Conservation (phyloP, 2,797 vertebrate genomes). For the Acomys russatus region DNA sequence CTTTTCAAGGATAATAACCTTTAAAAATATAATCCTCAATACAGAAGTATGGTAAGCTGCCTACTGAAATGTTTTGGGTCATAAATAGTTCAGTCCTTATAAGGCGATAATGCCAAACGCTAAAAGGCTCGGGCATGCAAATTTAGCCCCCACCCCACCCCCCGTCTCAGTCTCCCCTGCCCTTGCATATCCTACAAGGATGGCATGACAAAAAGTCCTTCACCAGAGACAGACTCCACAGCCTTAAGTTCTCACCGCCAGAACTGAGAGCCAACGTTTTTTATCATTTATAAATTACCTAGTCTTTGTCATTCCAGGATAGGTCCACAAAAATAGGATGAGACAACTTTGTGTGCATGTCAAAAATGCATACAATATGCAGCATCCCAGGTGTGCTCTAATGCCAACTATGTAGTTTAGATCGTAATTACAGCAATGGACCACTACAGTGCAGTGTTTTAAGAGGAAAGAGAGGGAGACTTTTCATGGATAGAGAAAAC, state of each 20-base stretch:
- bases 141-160: neutral
- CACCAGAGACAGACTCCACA: neutral
- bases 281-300: neutral
- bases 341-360: neutral
- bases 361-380: neutral
- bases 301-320: neutral
- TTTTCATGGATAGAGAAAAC: neutral
- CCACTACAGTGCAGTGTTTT: neutral
- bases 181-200: neutral
- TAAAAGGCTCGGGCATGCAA: too few relatives aligned
- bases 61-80: neutral
- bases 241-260: neutral
- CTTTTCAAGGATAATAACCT: neutral
- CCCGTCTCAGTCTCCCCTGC: neutral
- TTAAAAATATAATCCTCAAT: neutral
- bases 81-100: neutral
- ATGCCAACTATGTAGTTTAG: neutral
- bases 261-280: neutral
- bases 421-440: neutral
- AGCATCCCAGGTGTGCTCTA: neutral
- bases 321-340: neutral
- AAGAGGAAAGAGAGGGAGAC: neutral
- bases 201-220: neutral
- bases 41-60: neutral
- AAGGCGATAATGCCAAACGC: neutral